A percentile compares a stretch with the other conserved stretches of the same genome.
Conservation (phyloP, 30 jellyfish, hydroid and myxozoan genomes). For the Rhopilema esculentum region DNA sequence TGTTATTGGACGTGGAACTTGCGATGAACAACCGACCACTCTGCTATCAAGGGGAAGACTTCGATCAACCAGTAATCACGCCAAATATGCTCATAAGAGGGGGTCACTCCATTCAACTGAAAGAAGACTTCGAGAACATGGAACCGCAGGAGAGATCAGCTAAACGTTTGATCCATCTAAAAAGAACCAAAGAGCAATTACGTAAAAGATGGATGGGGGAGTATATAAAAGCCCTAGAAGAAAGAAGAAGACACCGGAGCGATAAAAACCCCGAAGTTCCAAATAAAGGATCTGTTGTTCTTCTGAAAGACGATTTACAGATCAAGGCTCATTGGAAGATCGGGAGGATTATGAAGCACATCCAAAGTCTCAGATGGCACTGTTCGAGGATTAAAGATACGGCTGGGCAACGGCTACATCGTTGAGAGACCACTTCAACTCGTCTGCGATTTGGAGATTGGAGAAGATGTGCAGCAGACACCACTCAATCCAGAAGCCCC, state of each 20-base stretch:
- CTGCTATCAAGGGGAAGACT: conserved; percentile 67
- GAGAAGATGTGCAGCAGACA: conserved; percentile 2
- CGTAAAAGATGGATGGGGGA: conserved; percentile 49
- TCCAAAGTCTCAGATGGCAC: conserved; percentile 46
- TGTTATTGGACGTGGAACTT: conserved; percentile 42
- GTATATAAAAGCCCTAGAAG: conserved; percentile 66
- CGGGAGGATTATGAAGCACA: conserved; percentile 42
- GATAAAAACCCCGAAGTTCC: not conserved
- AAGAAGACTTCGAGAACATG: conserved; percentile 36
- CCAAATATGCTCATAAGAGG: conserved; percentile 51
- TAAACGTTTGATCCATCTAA: not conserved
- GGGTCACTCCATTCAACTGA: not conserved
- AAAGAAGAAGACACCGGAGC: conserved; percentile 17
- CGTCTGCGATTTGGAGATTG: conserved; percentile 62
- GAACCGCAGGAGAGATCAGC: not conserved
- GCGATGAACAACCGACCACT: conserved; percentile 63
- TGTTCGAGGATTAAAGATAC: conserved; percentile 58
- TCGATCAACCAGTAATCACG: conserved; percentile 35
- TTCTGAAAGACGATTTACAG: conserved; percentile 57
- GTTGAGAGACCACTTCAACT: conserved; percentile 69
- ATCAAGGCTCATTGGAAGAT: conserved; percentile 43
- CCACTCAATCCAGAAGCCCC: not conserved
- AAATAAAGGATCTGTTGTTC: conserved; percentile 48
- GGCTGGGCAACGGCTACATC: conserved; percentile 59
- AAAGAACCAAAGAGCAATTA: conserved; percentile 33